phyloP scores from a whole-genome alignment of 2,797 vertebrate genomes.

The Simalia tracyae region DNA sequence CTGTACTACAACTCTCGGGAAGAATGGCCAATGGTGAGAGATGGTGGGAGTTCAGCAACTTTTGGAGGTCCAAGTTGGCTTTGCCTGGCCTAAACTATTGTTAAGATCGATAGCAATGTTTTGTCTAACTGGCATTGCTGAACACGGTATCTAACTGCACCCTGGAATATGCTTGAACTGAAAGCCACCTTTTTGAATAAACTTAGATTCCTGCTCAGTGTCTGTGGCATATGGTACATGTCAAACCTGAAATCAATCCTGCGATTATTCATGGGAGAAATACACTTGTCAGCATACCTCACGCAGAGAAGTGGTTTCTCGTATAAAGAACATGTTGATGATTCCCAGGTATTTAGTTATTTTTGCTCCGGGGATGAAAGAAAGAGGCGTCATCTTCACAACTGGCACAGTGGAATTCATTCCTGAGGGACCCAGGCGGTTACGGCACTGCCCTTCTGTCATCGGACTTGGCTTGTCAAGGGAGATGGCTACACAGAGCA shows the following conservation, averaged over 20 bases:
- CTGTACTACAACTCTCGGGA: too few species aligned
- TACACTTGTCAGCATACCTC: conserved; percentile 80
- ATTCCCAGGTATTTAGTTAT: conserved; percentile 97
- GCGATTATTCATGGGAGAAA: background rate
- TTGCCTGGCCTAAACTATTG: too few species aligned
- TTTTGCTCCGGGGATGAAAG: conserved; percentile 92
- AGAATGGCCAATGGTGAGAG: too few species aligned
- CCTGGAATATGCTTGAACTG: background rate
- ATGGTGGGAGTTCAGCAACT: too few species aligned
- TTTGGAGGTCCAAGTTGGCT: too few species aligned
- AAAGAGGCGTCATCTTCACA: conserved; percentile 98
- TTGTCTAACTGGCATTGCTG: background rate
- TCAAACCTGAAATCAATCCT: background rate
- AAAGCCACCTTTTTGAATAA: background rate
- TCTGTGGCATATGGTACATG: background rate
- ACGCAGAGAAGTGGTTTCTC: conserved; percentile 94
- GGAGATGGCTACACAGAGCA: conserved; percentile 80
- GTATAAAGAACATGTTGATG: conserved; percentile 99
- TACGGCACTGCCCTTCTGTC: conserved; percentile 84
- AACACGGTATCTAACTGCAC: background rate
- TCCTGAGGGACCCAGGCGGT: conserved; percentile 81
- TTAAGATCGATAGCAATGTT: too few species aligned
- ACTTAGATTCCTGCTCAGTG: background rate
- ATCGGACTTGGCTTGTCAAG: conserved; percentile 89
- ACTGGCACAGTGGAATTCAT: conserved; percentile 84